Evolutionary conservation across 2,797 vertebrate genomes (phyloP).

Genomic region (Apodemus agrarius): DNA sequence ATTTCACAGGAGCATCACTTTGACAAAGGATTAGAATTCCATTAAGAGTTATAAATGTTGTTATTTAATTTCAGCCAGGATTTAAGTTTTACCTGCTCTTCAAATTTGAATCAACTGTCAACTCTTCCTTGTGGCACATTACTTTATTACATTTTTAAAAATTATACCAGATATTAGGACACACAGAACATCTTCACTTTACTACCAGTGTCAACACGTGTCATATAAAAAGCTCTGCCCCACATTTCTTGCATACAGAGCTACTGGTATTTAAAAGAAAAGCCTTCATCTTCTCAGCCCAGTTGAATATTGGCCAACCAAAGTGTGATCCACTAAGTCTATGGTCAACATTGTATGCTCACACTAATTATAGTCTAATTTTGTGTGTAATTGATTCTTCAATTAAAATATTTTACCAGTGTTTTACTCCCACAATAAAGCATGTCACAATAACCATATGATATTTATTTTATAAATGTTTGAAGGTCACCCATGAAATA

Average conservation of each 20-base stretch:
- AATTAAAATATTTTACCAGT: not conserved
- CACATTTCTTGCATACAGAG: not conserved
- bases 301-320: not conserved
- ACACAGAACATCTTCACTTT: not conserved
- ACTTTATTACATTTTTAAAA: constrained; percentile 21
- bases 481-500: not conserved
- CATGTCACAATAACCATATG: not conserved
- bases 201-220: not conserved
- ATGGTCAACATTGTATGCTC: not conserved
- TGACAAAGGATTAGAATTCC: not conserved
- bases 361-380: not conserved
- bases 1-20: constrained; percentile 30
- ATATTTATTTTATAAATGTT: not conserved
- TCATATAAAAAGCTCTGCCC: not conserved
- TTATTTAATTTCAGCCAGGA: not conserved
- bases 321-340: not conserved
- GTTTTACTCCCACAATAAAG: not conserved
- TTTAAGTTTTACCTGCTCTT: not conserved
- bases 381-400: not conserved
- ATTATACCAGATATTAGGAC: not conserved
- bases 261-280: not conserved
- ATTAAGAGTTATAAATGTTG: not conserved
- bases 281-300: not conserved
- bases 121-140: not conserved
- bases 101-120: not conserved